phyloP scores from a whole-genome alignment of 2,888 invertebrate species.

The Sarcophaga subvicina region DNA sequence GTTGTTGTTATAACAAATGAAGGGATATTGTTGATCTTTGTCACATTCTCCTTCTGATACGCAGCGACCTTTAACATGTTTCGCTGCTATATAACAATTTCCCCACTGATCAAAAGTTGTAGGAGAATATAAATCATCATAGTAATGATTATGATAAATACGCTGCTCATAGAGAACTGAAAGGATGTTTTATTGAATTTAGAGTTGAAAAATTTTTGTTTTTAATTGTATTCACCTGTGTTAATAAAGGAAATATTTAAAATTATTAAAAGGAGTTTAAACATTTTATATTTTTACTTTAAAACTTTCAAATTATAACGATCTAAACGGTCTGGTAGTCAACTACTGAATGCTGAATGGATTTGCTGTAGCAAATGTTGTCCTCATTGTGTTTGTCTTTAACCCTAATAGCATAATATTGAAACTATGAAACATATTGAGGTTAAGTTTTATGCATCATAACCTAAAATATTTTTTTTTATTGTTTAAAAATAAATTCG shows the following conservation, averaged over 20 bases:
- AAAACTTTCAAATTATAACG: too few relatives aligned
- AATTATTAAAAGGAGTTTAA: not conserved
- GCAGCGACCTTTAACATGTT: constrained; percentile 60
- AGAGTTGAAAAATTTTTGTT: not conserved
- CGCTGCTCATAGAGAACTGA: not conserved
- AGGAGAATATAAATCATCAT: not conserved
- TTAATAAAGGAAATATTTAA: constrained; percentile 5
- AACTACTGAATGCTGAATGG: too few relatives aligned
- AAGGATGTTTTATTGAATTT: not conserved
- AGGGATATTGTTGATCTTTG: constrained; percentile 34
- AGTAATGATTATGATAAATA: not conserved
- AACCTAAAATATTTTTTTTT: too few relatives aligned
- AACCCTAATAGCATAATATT: too few relatives aligned
- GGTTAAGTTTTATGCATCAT: too few relatives aligned
- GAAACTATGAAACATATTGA: too few relatives aligned
- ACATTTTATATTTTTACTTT: too few relatives aligned
- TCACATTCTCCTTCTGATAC: constrained; percentile 58
- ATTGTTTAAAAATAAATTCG: too few relatives aligned
- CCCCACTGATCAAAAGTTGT: constrained; percentile 25
- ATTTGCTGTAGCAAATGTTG: too few relatives aligned
- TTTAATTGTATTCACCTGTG: constrained; percentile 1
- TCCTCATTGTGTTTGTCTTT: too few relatives aligned
- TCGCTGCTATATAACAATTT: constrained; percentile 26
- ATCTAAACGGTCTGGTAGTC: too few relatives aligned
- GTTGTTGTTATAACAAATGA: constrained; percentile 48